Evolutionary conservation across 2,888 invertebrate species (phyloP), one percentile per base, ranked within the genome.

Genomic region (Drosophila pseudotalamancana): DNA sequence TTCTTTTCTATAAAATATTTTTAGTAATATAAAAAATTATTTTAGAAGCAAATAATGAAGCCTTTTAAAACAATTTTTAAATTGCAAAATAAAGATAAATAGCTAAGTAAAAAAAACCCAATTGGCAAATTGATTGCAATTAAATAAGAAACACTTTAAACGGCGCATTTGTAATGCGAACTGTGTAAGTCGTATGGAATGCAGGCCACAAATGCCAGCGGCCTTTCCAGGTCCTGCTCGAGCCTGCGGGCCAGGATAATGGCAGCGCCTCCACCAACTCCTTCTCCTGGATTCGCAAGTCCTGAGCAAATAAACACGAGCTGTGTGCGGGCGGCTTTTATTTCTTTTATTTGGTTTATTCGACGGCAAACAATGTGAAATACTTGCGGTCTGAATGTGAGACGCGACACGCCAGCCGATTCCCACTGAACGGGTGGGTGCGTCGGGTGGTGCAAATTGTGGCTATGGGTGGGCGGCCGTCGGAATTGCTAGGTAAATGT

Each of bases 341-440:
- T 6, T 27, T 37, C 43, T 62, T 61, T 86, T 79, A 76, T 70
- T 71, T 50, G 29, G 51, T 69, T 83, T 72, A 83, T 79, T 69
- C 60, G 64, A 59, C 55, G 72, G 75, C 86, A 82, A 87, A 85
- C 82, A 85, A 85, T 77, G 72, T 39, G 63, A 64, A 85, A 77
- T 77, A 66, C 75, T 82, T 82, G 78, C 69, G 76, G 86, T 59
- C 48, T 72, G 62, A 69, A 69, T 65, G 64, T 55, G 57, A 69
- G 70, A 59, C 79, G 57, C 67, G 63, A 72, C 49, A 71, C 49
- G 51, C 54, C 45, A 12, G 43, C 55, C 32, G 23, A 6, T 2
- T n/a, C 14, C 14, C 16, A 6, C 4, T 3, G 25, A 54, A 64
- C 49, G 40, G 32, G 32, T 12, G n/a, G 19, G 19, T 14, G 29